Evolutionary conservation across 92 coral and sea anemone genomes (phyloP), one percentile per base, ranked within the genome.

Genomic region (Zoanthus solanderi): DNA sequence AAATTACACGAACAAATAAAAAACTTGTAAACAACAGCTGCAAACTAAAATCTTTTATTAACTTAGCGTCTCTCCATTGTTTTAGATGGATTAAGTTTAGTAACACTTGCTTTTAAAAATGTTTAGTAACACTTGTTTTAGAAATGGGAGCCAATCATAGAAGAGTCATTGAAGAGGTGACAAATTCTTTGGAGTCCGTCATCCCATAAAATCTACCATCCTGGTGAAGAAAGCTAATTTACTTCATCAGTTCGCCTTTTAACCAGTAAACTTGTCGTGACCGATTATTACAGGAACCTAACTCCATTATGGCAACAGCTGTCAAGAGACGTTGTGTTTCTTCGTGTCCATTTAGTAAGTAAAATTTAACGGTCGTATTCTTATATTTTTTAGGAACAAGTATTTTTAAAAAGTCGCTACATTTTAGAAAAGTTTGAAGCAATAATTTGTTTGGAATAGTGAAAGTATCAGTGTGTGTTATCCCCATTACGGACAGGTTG

Each of bases 231-330:
- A 10, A 9, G 29, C 31, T 30, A 7, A 69, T 32, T 69, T 9
- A 69, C 0, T 69, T 31, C 74, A 32, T 29, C 46, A 7, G 44
- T 44, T 31, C 30, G 47, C 16, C 15, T 32, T 69, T 32, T 7
- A 30, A 12, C 17, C 46, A 23, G 46, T 9, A 3, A 67, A 12
- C 16, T 10, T 67, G 4, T 67, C 7, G 42, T 67, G 66, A 60
- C 66, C 2, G 42, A 9, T 7, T 23, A 10, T 67, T 29, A 67
- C 72, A 67, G 72, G 16, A 23, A 67, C 72, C 72, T 67, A 67
- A 67, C 72, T 58, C 12, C 72, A 30, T 23, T 67, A 67, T 67
- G 72, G 72, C 72, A 67, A 28, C 72, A 67, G 14, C 42, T 18
- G 72, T 67, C 72, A 67, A 30, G 11, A 67, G 28, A 30, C 72